Evolutionary conservation across 2,888 invertebrate genomes (phyloP), one percentile per base, ranked within the genome.

Genomic region (Catocala nupta): DNA sequence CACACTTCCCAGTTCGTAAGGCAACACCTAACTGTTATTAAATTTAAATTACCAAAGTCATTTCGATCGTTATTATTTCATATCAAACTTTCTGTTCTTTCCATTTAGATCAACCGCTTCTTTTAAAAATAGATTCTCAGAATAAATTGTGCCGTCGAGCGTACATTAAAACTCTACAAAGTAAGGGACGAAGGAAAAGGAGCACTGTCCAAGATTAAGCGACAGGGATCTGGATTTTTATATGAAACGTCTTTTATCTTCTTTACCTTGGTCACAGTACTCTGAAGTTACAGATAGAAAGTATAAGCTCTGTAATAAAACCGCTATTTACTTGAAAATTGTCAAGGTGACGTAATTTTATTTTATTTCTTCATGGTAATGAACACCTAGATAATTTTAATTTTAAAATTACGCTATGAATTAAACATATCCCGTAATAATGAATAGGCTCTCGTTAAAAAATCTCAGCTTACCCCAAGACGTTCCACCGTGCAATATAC

Each of bases 61-160:
- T 39, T 39, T 39, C 6, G 36, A 25, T 39, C 36, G 6, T 39
- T 9, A 39, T 39, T 39, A 39, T 7, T n/a, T 45, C 12, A 45
- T 12, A 45, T 6, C 7, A 45, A 12, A 12, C 12, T 45, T 45
- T 7, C 12, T 45, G 11, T 1, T 12, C 2, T 45, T 45, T 12
- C 48, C 25, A 25, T 58, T 55, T 59, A 58, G 45, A 48, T 50
- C 65, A 65, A 68, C 62, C 53, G 59, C 59, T 60, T 59, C 62
- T 59, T 63, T 55, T 47, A 45, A 55, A 67, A 71, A 45, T 59
- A 49, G 34, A 48, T 2, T n/a, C 34, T 11, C 1, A 65, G 54
- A 48, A 62, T 45, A 68, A 71, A 44, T 59, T 57, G 10, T 47
- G 33, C 48, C 52, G 25, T 25, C 48, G 58, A 13, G 13, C 52